Conservation (phyloP, 2,797 vertebrate species). For the Chiloscyllium punctatum region DNA sequence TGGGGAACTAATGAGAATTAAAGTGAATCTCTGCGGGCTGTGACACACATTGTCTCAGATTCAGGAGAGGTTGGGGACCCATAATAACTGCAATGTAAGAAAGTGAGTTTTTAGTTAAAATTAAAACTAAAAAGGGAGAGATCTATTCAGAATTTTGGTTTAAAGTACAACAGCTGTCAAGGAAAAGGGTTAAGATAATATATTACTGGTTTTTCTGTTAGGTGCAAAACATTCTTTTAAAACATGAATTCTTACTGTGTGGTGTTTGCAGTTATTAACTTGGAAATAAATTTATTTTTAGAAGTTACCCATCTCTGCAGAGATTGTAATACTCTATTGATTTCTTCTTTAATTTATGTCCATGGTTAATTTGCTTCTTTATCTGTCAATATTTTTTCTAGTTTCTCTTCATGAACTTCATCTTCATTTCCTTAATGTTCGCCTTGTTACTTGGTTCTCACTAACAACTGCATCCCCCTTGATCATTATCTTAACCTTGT, state of each 20-base stretch:
- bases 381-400: background rate
- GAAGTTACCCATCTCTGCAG: background rate
- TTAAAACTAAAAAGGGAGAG: too few species aligned
- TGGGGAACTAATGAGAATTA: too few species aligned
- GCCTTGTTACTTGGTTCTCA: background rate
- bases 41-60: too few species aligned
- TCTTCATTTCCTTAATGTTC: background rate
- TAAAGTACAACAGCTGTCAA: background rate
- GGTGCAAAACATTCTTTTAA: too few species aligned
- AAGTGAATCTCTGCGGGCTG: too few species aligned
- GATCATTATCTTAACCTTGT: background rate
- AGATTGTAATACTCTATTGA: background rate
- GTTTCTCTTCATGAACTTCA: too few species aligned
- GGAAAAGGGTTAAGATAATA: background rate
- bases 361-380: background rate
- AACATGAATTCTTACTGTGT: too few species aligned
- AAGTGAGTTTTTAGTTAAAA: too few species aligned
- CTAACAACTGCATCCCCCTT: background rate
- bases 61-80: too few species aligned
- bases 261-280: background rate
- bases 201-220: too few species aligned
- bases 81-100: too few species aligned
- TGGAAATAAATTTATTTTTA: background rate
- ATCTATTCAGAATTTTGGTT: background rate
- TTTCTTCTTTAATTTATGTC: background rate